Percentiles rank a stretch among this genome's conserved stretches.
Conservation (phyloP, 2,797 vertebrate genomes). For the Acipenser transmontanus region DNA sequence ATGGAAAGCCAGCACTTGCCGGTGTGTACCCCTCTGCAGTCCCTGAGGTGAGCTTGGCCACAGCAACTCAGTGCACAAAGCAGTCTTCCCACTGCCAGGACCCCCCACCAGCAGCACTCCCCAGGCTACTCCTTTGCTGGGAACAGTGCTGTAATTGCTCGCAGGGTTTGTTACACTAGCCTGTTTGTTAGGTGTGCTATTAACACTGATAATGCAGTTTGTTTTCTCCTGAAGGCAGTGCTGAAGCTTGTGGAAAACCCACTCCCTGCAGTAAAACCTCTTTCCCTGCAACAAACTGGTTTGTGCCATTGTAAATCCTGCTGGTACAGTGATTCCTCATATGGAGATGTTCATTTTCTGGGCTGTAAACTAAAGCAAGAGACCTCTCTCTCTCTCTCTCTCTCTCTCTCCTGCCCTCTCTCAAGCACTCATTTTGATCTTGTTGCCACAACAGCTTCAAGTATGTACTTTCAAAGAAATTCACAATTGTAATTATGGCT, state of each 20-base stretch:
- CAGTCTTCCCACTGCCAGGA: slow-evolving; percentile 91
- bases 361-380: slow-evolving; percentile 30
- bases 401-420: slow-evolving; percentile 27
- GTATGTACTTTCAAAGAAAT: slow-evolving; percentile 16
- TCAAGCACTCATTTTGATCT: slow-evolving; percentile 40
- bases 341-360: slow-evolving; percentile 48
- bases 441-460: slow-evolving; percentile 15
- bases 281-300: slow-evolving; percentile 96
- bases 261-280: slow-evolving; percentile 96
- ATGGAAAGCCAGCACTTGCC: slow-evolving; percentile 82
- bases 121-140: slow-evolving; percentile 72
- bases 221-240: slow-evolving; percentile 96
- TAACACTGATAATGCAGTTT: slow-evolving; percentile 58
- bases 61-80: slow-evolving; percentile 85
- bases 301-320: slow-evolving; percentile 75
- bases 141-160: slow-evolving; percentile 47
- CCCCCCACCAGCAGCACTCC: slow-evolving; percentile 92
- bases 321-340: slow-evolving; percentile 43
- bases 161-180: slow-evolving; percentile 46
- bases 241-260: slow-evolving; percentile 98
- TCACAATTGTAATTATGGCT: slow-evolving; percentile 13
- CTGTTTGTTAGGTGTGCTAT: slow-evolving; percentile 54
- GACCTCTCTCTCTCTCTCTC: slow-evolving; percentile 16
- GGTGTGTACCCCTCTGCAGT: slow-evolving; percentile 75
- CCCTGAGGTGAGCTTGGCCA: slow-evolving; percentile 83